phyloP scores from a whole-genome alignment of 2,113 vertebrate species.

The Pitta sordida region DNA sequence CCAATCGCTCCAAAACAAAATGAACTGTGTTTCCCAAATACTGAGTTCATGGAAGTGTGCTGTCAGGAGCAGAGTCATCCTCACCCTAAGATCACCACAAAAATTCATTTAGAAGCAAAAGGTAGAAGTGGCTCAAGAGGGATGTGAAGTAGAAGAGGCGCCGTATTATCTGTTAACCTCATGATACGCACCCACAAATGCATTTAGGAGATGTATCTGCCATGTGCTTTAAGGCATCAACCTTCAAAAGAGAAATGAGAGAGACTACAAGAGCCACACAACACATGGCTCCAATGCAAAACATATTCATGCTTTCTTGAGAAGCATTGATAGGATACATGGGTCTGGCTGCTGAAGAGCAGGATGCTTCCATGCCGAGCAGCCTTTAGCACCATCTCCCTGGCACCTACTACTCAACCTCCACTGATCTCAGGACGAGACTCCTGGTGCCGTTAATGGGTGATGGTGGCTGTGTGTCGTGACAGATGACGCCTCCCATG shows the following conservation, averaged over 20 bases:
- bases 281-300: not conserved
- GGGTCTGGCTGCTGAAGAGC: not conserved
- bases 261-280: not conserved
- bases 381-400: not conserved
- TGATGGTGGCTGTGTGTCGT: not conserved
- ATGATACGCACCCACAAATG: not conserved
- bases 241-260: not conserved
- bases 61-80: not conserved
- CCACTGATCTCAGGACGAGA: accelerated
- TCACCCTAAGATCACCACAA: not conserved
- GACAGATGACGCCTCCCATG: not conserved
- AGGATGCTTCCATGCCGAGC: not conserved
- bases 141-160: not conserved
- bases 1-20: not conserved
- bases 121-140: not conserved
- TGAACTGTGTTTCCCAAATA: not conserved
- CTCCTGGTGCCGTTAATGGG: not conserved
- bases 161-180: not conserved
- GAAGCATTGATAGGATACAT: accelerated
- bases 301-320: not conserved
- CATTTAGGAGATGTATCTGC: not conserved
- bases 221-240: not conserved
- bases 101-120: accelerated
- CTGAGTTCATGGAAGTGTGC: accelerated
- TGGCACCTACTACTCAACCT: not conserved